A percentile compares a stretch with the other conserved stretches of the same genome.
These are phyloP conservation scores for Acanthosepion pharaonis DNA, from an alignment of 2,888 invertebrate species.

Conservation along the genomic window DNA sequence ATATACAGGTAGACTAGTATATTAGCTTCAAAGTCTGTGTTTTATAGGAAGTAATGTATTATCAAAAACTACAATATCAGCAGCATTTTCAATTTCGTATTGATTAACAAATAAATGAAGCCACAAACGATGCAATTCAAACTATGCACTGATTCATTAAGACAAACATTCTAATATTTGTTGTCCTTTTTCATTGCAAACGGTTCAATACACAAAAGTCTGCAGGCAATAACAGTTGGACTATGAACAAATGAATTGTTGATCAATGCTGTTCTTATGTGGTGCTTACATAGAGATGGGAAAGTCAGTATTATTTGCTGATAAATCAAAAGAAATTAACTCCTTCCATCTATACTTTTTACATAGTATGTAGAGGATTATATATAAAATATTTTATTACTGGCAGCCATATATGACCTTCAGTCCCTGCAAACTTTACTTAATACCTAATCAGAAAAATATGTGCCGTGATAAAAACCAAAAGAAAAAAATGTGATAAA, in stretches of 20 bases:
- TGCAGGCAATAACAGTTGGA: neutral
- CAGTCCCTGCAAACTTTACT: too few species aligned
- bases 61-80: neutral
- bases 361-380: neutral
- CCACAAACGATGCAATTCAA: neutral
- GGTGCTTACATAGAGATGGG: neutral
- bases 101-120: neutral
- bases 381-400: neutral
- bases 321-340: constrained; percentile 1
- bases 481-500: neutral
- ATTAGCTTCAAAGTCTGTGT: neutral
- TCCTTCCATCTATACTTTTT: neutral
- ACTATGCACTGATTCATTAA: neutral
- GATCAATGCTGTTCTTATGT: neutral
- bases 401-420: too few species aligned
- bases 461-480: too few species aligned
- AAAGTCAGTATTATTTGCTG: neutral
- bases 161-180: neutral
- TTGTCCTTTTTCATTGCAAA: constrained; percentile 23
- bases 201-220: constrained; percentile 33
- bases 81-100: neutral
- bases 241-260: neutral
- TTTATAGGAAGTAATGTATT: neutral
- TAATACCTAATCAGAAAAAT: too few species aligned
- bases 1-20: neutral